Base-by-base conservation (phyloP, 2,113 vertebrate genomes). In the Pygoscelis adeliae region DNA sequence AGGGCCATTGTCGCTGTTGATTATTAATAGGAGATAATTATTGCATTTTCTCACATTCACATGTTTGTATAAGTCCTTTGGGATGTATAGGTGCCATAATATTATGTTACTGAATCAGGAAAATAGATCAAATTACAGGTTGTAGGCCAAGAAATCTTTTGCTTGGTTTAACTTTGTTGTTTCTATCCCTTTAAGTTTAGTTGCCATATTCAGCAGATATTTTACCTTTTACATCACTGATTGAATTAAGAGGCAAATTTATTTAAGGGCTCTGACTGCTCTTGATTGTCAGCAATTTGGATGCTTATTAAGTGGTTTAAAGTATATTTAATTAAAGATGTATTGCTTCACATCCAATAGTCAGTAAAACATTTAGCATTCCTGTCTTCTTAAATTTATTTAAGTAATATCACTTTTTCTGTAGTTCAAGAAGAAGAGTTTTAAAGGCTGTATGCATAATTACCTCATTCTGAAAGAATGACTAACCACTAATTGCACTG, bases 221-320 rank as follows among this genome's bases (percentile, higher is more conserved):
- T 89, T 90, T 52, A 83, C 53, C 53, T 73, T 95, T 92, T 70
- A 89, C 25, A 77, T 71, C 63, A 94, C 58, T 78, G 26, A 95
- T 67, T 82, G 89, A 70, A 94, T 94, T 92, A 94, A 94, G 56
- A 94, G 65, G 56, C 15, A 87, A 87, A 93, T 87, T 95, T 81
- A 87, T 81, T 91, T 46, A 83, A 93, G 63, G 6, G 21, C 73
- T 89, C 72, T 93, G 32, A 66, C 26, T 76, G 30, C n/a, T 84
- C 77, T 91, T 90, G 65, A 93, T 47, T 84, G 65, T 72, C 94
- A 85, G 65, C 56, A 91, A 76, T 91, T 89, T 71, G 8, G 69
- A 74, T 49, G 50, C 69, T 94, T 90, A 91, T 79, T 76, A 85
- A 91, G 81, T 85, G 52, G 36, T 69, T 94, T 78, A 79, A 94